phyloP scores from a whole-genome alignment of 2,888 invertebrate species.

The Mactromeris polynyma region DNA sequence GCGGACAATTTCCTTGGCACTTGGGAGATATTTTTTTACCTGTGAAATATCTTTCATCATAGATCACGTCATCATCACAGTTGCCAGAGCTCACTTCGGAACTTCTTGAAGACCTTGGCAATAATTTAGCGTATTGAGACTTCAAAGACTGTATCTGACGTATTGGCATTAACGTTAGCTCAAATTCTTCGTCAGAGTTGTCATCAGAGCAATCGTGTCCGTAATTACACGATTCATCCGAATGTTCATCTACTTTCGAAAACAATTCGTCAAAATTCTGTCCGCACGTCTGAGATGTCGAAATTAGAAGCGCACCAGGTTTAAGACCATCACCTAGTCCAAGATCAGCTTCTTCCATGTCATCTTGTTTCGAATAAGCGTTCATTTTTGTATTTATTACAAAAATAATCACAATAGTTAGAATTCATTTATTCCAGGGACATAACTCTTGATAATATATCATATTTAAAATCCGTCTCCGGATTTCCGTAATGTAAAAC shows the following conservation, averaged over 20 bases:
- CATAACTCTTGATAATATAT: not conserved
- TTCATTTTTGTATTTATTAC: conserved; percentile 35
- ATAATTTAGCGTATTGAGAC: conserved; percentile 46
- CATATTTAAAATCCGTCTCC: too few relatives aligned
- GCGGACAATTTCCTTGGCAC: not conserved
- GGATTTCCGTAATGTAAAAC: too few relatives aligned
- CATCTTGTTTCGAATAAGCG: conserved; percentile 39
- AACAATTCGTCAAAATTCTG: not conserved
- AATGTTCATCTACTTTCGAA: conserved; percentile 26
- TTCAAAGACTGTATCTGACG: conserved; percentile 54
- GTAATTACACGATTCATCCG: conserved; percentile 26
- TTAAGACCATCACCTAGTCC: conserved; percentile 79
- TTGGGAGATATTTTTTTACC: conserved; percentile 14
- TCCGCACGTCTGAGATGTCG: not conserved
- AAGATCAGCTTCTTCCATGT: conserved; percentile 73
- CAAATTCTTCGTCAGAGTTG: conserved; percentile 52
- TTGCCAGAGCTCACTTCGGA: conserved; percentile 32
- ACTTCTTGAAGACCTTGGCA: conserved; percentile 35
- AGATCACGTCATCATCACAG: conserved; percentile 48
- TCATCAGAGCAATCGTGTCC: conserved; percentile 29
- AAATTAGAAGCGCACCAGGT: conserved; percentile 69
- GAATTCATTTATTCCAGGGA: not conserved
- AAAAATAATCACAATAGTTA: not conserved
- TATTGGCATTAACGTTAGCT: conserved; percentile 60
- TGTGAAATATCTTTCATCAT: conserved; percentile 61